Percentiles rank a stretch among this genome's conserved stretches.
phyloP scores from a whole-genome alignment of 53 echinoderm and acorn worm species.

The Echinarachnius parma region DNA sequence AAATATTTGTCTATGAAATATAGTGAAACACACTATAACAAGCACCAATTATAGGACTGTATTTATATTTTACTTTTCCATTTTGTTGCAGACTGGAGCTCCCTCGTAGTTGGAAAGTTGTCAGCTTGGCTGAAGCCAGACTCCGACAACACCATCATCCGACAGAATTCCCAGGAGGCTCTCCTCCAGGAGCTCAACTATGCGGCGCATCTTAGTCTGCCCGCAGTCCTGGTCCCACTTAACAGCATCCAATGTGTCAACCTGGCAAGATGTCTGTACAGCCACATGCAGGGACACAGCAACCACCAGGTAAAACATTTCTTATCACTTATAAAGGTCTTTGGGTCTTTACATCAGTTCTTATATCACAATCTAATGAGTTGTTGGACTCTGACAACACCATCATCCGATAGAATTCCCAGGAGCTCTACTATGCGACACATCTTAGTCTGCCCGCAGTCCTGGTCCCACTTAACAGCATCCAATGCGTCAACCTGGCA shows the following conservation, averaged over 20 bases:
- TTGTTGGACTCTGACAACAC: conserved; percentile 83
- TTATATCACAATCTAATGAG: conserved; percentile 60
- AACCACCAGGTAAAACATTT: conserved; percentile 97
- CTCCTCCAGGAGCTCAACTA: conserved; percentile 91
- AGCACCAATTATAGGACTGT: neutral
- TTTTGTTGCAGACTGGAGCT: conserved; percentile 83
- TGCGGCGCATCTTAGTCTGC: conserved; percentile 92
- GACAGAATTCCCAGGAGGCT: conserved; percentile 89
- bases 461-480: conserved; percentile 69
- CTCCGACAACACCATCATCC: conserved; percentile 67
- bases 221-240: conserved; percentile 84
- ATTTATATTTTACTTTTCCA: neutral
- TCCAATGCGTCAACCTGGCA: conserved; percentile 70
- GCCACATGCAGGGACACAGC: conserved; percentile 93
- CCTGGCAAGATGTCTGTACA: conserved; percentile 79
- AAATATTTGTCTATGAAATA: neutral
- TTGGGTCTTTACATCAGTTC: no score
- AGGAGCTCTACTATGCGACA: conserved; percentile 88
- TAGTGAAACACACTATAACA: neutral
- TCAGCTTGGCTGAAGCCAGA: conserved; percentile 91
- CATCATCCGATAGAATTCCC: conserved; percentile 80
- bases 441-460: conserved; percentile 96
- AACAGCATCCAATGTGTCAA: conserved; percentile 77
- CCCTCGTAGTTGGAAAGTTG: conserved; percentile 90
- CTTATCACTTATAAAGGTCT: no score